A percentile compares a stretch with the other conserved stretches of the same genome.
Evolutionary conservation across 2,113 vertebrate species (phyloP).

Genomic region (Addax nasomaculatus): DNA sequence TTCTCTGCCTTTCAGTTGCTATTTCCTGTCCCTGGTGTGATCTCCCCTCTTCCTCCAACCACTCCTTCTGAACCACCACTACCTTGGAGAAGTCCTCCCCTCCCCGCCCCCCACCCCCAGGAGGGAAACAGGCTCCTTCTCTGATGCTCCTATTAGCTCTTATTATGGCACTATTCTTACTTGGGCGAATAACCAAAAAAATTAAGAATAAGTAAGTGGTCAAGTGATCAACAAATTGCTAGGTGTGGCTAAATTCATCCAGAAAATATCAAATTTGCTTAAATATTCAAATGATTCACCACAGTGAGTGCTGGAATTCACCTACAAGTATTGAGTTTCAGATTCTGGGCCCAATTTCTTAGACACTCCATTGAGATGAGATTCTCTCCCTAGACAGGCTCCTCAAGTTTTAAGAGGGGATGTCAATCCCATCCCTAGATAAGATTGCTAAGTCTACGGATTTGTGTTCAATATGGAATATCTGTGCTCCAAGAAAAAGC

Average conservation of each 20-base stretch:
- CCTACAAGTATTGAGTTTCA: neutral
- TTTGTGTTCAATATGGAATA: neutral
- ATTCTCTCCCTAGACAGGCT: neutral
- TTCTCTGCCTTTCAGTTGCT: neutral
- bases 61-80: neutral
- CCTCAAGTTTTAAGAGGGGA: neutral
- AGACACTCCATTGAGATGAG: neutral
- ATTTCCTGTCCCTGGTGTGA: neutral
- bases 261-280: neutral
- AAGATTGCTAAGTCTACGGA: neutral
- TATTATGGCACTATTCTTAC: neutral
- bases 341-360: neutral
- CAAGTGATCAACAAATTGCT: neutral
- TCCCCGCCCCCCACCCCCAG: rapidly evolving
- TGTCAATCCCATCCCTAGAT: neutral
- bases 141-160: neutral
- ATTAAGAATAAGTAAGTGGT: neutral
- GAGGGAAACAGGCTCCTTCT: neutral
- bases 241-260: neutral
- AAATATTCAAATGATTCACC: neutral
- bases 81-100: neutral
- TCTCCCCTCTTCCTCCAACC: neutral
- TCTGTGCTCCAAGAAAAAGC: neutral
- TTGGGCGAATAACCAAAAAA: neutral
- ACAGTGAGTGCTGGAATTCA: neutral